Evolutionary conservation across 2,888 invertebrate genomes (phyloP), one percentile per base, ranked within the genome.

Genomic region (Cephus runcator): DNA sequence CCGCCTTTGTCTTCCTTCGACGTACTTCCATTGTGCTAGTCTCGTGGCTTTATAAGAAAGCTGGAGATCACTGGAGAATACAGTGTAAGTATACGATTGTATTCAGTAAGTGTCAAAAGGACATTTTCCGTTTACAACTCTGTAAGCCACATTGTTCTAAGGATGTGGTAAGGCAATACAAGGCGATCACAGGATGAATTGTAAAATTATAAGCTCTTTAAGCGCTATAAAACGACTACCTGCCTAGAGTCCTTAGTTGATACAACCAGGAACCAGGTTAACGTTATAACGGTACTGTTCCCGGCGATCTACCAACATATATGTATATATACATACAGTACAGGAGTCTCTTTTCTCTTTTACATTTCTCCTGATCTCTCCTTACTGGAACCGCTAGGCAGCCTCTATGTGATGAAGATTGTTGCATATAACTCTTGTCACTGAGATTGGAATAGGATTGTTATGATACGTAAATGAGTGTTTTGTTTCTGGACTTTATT

Each of bases 11-110:
- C 80, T 85, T 88, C 78, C 87, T 88, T 15, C 89, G 89, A 75
- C 89, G 90, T 73, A 87, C 86, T 77, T 89, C 87, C 90, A 90
- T 90, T 75, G 79, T 80, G 23, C 56, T 71, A 4, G 12, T 34
- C 71, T 9, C 12, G 34, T 31, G 71, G 71, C 71, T 71, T 69
- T 31, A 12, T 1, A n/a, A 30, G 12, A 69, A 40, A 15, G 40
- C 40, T 40, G 40, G 36, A 36, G 40, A 40, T 15, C 35, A 15
- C 40, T 40, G 40, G 56, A 56, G 23, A 56, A 9, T 23, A 56
- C 23, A 23, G 56, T 9, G 56, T 71, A 35, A 35, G 35, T 35
- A 33, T 71, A 33, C 11, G 31, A 33, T 31, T 31, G 71, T 33
- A 71, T 56, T 56, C 71, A 12, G 71, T 71, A 71, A 31, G 12